These are phyloP conservation scores for Yponomeuta evonymella DNA, from an alignment of 2,888 invertebrate species.

Conservation along the genomic window DNA sequence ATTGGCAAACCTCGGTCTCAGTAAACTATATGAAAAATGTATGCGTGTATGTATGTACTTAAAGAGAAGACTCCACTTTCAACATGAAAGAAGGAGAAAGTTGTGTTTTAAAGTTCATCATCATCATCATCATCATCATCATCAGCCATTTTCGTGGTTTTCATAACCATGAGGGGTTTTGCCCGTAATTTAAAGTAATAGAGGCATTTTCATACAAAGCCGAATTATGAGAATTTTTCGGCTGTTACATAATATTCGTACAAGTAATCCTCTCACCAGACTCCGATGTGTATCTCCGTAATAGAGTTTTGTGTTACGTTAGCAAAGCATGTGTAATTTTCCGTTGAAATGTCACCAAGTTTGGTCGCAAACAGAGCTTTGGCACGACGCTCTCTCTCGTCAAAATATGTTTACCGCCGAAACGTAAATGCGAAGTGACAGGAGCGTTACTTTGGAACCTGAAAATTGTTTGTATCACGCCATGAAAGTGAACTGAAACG, in stretches of 20 bases:
- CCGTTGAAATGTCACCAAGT: neutral
- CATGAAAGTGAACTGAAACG: no score
- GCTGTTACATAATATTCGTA: neutral
- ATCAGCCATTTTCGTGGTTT: no score
- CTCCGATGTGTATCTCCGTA: neutral
- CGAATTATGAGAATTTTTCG: neutral
- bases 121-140: no score
- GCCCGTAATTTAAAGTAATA: no score
- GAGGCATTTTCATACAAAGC: no score
- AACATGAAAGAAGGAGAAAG: no score
- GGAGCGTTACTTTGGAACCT: neutral
- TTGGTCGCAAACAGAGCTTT: conserved; percentile 2
- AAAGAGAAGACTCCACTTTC: no score
- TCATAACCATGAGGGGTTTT: no score
- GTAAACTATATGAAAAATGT: no score
- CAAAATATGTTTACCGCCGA: conserved; percentile 6
- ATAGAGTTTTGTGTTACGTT: neutral
- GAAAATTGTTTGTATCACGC: neutral
- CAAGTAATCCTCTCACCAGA: neutral
- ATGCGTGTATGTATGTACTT: no score
- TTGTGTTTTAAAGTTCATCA: no score
- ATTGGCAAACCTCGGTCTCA: no score
- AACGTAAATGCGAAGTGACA: conserved; percentile 4
- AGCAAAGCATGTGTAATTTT: neutral
- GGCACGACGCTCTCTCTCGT: neutral